Conservation (phyloP, 1,140 invertebrate species). For the Homarus americanus region DNA sequence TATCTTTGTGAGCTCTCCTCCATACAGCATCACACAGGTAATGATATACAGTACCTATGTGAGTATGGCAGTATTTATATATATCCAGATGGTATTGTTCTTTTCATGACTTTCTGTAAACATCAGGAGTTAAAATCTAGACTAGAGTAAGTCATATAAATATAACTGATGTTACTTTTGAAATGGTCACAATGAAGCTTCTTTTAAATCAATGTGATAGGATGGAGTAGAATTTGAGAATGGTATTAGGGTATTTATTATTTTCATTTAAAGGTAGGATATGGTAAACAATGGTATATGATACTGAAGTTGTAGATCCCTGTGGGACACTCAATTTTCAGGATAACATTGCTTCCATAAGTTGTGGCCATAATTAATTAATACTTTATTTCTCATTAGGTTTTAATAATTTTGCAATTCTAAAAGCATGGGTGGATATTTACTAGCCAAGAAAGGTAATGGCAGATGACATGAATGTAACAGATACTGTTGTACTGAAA, state of each 20-base stretch:
- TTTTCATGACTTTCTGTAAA: background rate
- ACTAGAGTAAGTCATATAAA: background rate
- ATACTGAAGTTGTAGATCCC: background rate
- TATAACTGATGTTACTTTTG: background rate
- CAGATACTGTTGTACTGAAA: background rate
- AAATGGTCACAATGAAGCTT: background rate
- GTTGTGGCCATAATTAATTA: background rate
- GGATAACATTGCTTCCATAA: background rate
- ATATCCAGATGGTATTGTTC: background rate
- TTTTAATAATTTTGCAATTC: background rate
- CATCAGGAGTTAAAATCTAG: background rate
- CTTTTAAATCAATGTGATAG: no score
- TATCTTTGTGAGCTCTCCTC: background rate
- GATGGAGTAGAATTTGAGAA: background rate
- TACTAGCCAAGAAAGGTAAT: background rate
- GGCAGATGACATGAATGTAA: slow-evolving; percentile 2
- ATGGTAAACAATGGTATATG: background rate
- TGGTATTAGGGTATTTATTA: background rate
- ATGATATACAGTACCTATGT: background rate
- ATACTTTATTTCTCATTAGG: background rate
- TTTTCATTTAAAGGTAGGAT: background rate
- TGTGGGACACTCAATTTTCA: background rate
- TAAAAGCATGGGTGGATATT: background rate
- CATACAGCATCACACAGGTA: background rate
- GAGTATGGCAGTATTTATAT: background rate